Evolutionary conservation across 2,797 vertebrate species (phyloP).

Genomic region (Dermochelys coriacea): DNA sequence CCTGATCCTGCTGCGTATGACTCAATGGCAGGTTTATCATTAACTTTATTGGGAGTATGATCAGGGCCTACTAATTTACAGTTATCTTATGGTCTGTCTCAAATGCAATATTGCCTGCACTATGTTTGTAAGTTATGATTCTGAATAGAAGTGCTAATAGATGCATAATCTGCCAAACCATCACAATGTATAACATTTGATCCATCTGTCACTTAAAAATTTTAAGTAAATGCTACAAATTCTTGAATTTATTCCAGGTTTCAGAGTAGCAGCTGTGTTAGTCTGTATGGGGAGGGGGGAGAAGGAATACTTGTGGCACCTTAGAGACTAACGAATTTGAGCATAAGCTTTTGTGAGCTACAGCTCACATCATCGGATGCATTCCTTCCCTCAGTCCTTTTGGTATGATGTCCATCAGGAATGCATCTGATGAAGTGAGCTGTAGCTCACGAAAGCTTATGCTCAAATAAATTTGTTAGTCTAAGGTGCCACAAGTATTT

Average conservation of each 20-base stretch:
- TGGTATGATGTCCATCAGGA: too few relatives aligned
- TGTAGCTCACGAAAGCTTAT: too few relatives aligned
- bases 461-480: too few relatives aligned
- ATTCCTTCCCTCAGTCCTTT: too few relatives aligned
- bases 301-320: too few relatives aligned
- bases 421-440: too few relatives aligned
- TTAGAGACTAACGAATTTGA: too few relatives aligned
- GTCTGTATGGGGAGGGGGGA: too few relatives aligned
- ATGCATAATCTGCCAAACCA: not conserved
- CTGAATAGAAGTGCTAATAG: not conserved
- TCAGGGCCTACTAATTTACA: not conserved
- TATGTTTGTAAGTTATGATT: not conserved
- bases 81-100: not conserved
- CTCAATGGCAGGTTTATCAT: not conserved
- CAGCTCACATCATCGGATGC: too few relatives aligned
- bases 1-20: not conserved
- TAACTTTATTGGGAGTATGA: not conserved
- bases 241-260: not conserved
- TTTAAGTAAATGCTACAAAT: not conserved
- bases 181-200: not conserved
- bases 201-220: not conserved
- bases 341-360: too few relatives aligned
- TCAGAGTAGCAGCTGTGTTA: too few relatives aligned
- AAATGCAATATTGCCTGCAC: not conserved
- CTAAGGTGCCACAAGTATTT: too few relatives aligned